Conservation (phyloP, 2,113 vertebrate genomes). For the Pithys albifrons region DNA sequence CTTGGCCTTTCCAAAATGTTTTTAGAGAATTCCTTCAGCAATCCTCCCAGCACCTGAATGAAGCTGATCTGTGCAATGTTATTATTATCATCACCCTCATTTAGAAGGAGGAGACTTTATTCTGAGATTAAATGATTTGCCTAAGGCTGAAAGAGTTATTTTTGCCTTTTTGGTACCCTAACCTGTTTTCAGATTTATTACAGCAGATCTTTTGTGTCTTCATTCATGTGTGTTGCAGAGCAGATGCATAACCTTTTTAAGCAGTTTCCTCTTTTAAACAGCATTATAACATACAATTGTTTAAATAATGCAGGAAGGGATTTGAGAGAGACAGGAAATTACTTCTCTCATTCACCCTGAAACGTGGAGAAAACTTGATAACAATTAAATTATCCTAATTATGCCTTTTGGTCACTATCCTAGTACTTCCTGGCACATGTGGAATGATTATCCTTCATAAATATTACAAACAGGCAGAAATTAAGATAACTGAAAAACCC, state of each 20-base stretch:
- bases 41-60: background rate
- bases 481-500: background rate
- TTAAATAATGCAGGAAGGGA: slow-evolving; percentile 42
- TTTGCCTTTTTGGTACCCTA: background rate
- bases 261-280: slow-evolving; percentile 20
- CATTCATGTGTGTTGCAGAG: background rate
- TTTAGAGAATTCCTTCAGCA: background rate
- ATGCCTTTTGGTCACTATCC: slow-evolving; percentile 7
- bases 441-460: background rate
- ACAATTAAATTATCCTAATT: background rate
- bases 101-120: background rate
- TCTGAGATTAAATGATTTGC: background rate
- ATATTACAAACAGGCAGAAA: slow-evolving; percentile 2
- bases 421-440: background rate
- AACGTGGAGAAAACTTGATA: background rate
- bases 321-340: slow-evolving; percentile 22
- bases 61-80: background rate
- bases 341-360: slow-evolving; percentile 19
- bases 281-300: background rate
- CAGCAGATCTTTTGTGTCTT: background rate
- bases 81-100: background rate
- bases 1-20: background rate
- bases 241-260: slow-evolving; percentile 22
- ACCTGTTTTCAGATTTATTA: background rate
- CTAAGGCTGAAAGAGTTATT: background rate